phyloP scores from a whole-genome alignment of 2,888 invertebrate genomes.

The Dichetophora obliterata region DNA sequence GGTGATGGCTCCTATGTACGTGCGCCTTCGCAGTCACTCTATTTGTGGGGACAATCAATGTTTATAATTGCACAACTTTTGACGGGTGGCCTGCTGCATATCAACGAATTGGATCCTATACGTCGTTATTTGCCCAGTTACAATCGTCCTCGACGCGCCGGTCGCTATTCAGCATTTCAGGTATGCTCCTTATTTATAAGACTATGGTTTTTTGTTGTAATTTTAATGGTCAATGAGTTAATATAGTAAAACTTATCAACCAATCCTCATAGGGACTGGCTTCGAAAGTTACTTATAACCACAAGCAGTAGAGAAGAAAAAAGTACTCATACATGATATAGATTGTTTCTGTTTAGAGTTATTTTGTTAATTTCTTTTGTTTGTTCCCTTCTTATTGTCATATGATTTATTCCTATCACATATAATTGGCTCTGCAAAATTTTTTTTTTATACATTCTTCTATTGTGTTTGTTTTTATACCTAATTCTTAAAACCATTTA shows the following conservation, averaged over 20 bases:
- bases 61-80: constrained; percentile 94
- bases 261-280: constrained; percentile 31
- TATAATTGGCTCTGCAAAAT: constrained; percentile 45
- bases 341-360: background rate
- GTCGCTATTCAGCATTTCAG: constrained; percentile 98
- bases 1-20: constrained; percentile 68
- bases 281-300: constrained; percentile 3
- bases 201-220: background rate
- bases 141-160: constrained; percentile 91
- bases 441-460: constrained; percentile 36
- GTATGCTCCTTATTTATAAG: constrained; percentile 70
- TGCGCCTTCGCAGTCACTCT: constrained; percentile 74
- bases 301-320: background rate
- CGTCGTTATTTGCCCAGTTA: constrained; percentile 95
- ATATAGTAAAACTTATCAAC: background rate
- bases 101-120: constrained; percentile 96
- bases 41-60: constrained; percentile 96
- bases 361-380: background rate
- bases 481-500: constrained; percentile 28
- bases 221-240: background rate
- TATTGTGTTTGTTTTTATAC: constrained; percentile 5
- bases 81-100: constrained; percentile 88
- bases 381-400: background rate
- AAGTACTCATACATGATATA: constrained; percentile 7
- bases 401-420: constrained; percentile 28